phyloP scores from a whole-genome alignment of 1,140 invertebrate species.

The Wasmannia auropunctata region DNA sequence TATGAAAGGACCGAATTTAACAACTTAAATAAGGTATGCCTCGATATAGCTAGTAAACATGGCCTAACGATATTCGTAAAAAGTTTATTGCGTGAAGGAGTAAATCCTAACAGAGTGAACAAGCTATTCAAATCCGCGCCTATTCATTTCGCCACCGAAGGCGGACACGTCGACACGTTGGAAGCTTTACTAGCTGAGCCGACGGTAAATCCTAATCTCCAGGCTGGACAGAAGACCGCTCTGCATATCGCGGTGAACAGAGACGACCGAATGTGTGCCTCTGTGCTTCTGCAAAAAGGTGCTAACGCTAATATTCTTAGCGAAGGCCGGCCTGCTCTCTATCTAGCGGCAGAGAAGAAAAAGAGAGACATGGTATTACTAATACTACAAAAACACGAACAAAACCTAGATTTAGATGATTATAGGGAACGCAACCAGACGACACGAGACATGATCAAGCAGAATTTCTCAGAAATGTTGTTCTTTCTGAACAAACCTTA shows the following conservation, averaged over 20 bases:
- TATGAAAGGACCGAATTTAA: constrained; percentile 84
- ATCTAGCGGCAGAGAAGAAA: constrained; percentile 87
- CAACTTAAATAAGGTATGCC: constrained; percentile 83
- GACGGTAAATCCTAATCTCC: constrained; percentile 82
- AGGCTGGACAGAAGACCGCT: constrained; percentile 84
- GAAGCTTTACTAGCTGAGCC: constrained; percentile 84
- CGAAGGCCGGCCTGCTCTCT: constrained; percentile 87
- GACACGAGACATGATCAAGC: constrained; percentile 81
- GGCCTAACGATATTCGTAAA: constrained; percentile 85
- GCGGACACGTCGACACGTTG: constrained; percentile 86
- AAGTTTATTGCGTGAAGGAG: constrained; percentile 88
- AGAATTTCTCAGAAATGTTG: constrained; percentile 88
- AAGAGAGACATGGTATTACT: constrained; percentile 62
- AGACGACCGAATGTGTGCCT: constrained; percentile 85
- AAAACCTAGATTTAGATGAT: constrained; percentile 69
- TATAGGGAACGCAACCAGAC: constrained; percentile 72
- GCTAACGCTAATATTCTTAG: constrained; percentile 88
- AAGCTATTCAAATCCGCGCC: constrained; percentile 87
- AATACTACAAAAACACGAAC: constrained; percentile 61
- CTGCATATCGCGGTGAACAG: constrained; percentile 88
- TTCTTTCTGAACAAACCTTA: too few species aligned
- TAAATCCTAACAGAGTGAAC: constrained; percentile 88
- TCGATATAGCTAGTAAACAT: constrained; percentile 85
- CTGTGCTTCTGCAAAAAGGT: constrained; percentile 86
- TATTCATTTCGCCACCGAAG: constrained; percentile 89